Percentiles rank a stretch among this genome's conserved stretches.
phyloP scores from a whole-genome alignment of 1,140 invertebrate species.

The Cydia strobilella region DNA sequence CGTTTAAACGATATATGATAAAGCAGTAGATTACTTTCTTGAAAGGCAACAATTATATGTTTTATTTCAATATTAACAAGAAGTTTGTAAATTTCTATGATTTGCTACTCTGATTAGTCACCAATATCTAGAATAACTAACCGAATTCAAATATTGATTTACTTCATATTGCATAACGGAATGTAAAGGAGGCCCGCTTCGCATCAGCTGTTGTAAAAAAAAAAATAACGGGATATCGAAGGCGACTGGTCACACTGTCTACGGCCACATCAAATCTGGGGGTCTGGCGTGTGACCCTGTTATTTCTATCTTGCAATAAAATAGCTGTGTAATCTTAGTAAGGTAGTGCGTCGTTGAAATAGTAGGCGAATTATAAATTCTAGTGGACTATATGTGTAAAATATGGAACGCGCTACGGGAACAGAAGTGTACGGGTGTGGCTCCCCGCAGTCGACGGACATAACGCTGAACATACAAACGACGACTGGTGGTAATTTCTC shows the following conservation, averaged over 20 bases:
- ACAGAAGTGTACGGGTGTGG: slow-evolving; percentile 83
- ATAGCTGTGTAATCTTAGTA: slow-evolving; percentile 76
- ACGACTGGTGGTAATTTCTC: slow-evolving; percentile 95
- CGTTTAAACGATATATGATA: neutral
- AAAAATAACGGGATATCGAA: slow-evolving; percentile 77
- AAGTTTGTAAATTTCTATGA: neutral
- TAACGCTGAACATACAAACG: slow-evolving; percentile 91
- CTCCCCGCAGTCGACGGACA: slow-evolving; percentile 83
- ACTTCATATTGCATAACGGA: slow-evolving; percentile 46
- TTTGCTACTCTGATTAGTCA: neutral
- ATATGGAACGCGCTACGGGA: slow-evolving; percentile 76
- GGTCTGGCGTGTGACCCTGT: slow-evolving; percentile 78
- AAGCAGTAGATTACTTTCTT: neutral
- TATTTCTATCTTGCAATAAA: slow-evolving; percentile 78
- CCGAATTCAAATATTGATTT: neutral
- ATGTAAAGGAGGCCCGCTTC: slow-evolving; percentile 61
- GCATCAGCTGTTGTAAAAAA: slow-evolving; percentile 77
- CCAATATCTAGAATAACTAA: neutral
- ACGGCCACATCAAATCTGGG: slow-evolving; percentile 79
- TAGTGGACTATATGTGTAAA: slow-evolving; percentile 76
- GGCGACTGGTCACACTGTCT: slow-evolving; percentile 73
- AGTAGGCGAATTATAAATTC: slow-evolving; percentile 64
- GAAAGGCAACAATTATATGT: neutral
- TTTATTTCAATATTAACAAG: neutral
- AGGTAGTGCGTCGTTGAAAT: slow-evolving; percentile 64